Conservation (phyloP, 2,113 vertebrate species). For the Notarius lentiginosus region DNA sequence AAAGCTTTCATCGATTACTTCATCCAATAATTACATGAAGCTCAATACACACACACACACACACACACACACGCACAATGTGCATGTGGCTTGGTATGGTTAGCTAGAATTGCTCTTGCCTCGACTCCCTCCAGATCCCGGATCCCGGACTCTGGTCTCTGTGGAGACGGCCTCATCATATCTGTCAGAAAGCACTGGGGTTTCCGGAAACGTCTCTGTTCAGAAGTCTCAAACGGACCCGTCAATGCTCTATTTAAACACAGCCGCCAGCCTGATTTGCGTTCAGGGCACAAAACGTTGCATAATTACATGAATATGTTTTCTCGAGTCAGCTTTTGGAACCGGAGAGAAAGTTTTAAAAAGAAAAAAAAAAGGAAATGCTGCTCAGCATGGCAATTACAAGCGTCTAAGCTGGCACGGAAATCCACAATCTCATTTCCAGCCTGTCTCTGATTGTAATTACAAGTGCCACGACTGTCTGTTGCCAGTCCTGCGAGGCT, state of each 20-base stretch:
- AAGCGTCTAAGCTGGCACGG: conserved; percentile 58
- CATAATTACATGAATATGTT: conserved; percentile 53
- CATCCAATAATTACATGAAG: conserved; percentile 41
- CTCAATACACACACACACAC: conserved; percentile 29
- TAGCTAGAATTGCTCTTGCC: conserved; percentile 19
- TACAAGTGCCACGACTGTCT: conserved; percentile 42
- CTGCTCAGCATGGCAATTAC: conserved; percentile 54
- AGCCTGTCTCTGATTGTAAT: conserved; percentile 62
- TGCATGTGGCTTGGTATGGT: conserved; percentile 23
- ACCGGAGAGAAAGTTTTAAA: conserved; percentile 41
- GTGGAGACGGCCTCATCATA: conserved; percentile 44
- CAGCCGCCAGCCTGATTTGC: conserved; percentile 38
- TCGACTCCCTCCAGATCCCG: conserved; percentile 2
- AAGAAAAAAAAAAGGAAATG: conserved; percentile 50
- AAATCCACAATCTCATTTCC: conserved; percentile 70
- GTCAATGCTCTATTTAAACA: conserved; percentile 43
- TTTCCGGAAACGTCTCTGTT: conserved; percentile 36
- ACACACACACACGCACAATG: conserved; percentile 26
- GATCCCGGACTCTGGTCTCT: conserved; percentile 33
- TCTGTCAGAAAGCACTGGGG: conserved; percentile 39
- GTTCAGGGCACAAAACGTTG: conserved; percentile 30
- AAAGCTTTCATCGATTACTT: conserved; percentile 20
- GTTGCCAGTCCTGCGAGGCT: conserved; percentile 36
- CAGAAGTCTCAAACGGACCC: conserved; percentile 29
- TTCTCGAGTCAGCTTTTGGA: conserved; percentile 35